Evolutionary conservation across 2,113 vertebrate species (phyloP), one percentile per base, ranked within the genome.

Genomic region (Piaya cayana): DNA sequence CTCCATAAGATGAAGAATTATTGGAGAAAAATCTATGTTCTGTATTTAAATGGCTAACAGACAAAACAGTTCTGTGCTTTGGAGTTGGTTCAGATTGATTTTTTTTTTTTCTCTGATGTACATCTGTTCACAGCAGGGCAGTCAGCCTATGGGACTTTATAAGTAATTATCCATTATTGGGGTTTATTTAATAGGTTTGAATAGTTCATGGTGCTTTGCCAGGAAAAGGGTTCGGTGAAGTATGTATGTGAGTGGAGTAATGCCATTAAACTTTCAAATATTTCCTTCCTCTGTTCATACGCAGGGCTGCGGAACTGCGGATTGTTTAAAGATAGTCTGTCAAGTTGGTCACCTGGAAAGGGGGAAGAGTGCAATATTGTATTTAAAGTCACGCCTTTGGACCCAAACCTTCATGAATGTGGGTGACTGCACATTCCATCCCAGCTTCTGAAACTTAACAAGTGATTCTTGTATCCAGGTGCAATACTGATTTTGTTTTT

Each of bases 361-460:
- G 94, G 98, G 97, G 37, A 99, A 99, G 97, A 99, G 98, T 69
- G 99, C 99, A 37, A 99, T 99, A 92, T 70, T 99, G 49, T 99
- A 98, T 92, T 98, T 99, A 69, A 98, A 98, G 93, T 99, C 99
- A 58, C 97, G 99, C 36, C 98, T 99, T 69, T 98, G 97, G 86
- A 99, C 99, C 12, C 98, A 98, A 94, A 99, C 98, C 59, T 99
- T 99, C 95, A 98, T 99, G 95, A 98, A 97, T 85, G 99, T 99
- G 88, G 98, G 98, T 96, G 36, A 45, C 36, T 37, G 50, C 37
- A 43, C 36, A 19, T 42, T 53, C 15, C 71, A 23, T 32, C 1
- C 5, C 13, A 12, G 8, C 36, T 85, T 37, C 39, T 86, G 69
- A 56, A 75, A 39, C 16, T 6, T 6, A 37, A 14, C 32, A 62